phyloP scores from a whole-genome alignment of 2,797 vertebrate species.

The Phrynocephalus forsythii region DNA sequence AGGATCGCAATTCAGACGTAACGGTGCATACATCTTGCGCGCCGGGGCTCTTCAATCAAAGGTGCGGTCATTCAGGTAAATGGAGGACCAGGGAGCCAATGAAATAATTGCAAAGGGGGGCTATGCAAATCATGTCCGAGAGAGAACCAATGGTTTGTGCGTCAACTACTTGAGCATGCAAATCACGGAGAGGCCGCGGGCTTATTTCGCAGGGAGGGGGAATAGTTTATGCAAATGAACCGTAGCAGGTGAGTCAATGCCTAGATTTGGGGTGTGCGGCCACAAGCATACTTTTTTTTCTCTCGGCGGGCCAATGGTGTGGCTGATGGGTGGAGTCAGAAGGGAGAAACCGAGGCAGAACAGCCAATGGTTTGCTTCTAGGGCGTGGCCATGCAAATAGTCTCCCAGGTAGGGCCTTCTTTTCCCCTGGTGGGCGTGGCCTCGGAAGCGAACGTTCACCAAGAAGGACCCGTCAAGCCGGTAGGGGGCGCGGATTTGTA shows the following conservation, averaged over 20 bases:
- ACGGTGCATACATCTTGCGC: rapidly evolving
- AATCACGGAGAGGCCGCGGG: not conserved
- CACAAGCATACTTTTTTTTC: not conserved
- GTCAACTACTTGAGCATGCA: not conserved
- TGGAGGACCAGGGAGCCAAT: constrained; percentile 9
- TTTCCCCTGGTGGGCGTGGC: too few relatives aligned
- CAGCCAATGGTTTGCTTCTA: constrained; percentile 35
- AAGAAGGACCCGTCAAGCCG: too few relatives aligned
- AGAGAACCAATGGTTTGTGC: not conserved
- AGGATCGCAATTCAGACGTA: rapidly evolving
- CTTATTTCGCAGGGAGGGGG: not conserved
- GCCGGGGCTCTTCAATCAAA: too few relatives aligned
- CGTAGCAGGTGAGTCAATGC: not conserved
- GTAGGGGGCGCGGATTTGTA: constrained; percentile 5
- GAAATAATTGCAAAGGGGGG: constrained; percentile 28
- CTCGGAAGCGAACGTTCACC: too few relatives aligned
- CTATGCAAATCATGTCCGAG: not conserved
- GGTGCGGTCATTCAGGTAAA: not conserved
- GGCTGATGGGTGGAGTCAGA: not conserved
- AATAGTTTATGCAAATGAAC: not conserved
- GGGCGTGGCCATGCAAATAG: constrained; percentile 10
- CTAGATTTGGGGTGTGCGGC: not conserved
- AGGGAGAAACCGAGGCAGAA: not conserved
- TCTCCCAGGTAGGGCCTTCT: not conserved
- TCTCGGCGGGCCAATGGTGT: not conserved